These are phyloP conservation scores for Lasioglossum lativentre DNA, from an alignment of 2,888 invertebrate species.

Conservation along the genomic window DNA sequence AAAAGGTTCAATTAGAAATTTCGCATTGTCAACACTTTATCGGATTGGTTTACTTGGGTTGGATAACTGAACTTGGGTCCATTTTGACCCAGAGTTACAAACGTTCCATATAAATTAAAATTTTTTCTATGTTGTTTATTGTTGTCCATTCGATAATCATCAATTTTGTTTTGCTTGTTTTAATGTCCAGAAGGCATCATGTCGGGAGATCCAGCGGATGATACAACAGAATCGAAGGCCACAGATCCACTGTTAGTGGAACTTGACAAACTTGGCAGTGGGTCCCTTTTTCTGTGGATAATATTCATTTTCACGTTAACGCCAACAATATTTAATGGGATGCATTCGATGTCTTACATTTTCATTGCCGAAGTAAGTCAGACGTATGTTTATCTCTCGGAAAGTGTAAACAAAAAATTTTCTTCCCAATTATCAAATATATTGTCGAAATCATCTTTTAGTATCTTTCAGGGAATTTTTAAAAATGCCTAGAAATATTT, in stretches of 20 bases:
- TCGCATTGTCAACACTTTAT: too few relatives aligned
- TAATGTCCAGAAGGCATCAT: constrained; percentile 25
- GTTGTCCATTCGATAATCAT: neutral
- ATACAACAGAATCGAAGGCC: constrained; percentile 10
- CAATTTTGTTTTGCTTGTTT: neutral
- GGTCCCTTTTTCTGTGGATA: constrained; percentile 80
- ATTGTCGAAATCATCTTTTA: neutral
- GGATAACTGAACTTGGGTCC: neutral
- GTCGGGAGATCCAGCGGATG: neutral
- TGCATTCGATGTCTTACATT: constrained; percentile 86
- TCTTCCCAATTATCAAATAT: neutral
- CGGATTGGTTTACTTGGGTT: too few relatives aligned
- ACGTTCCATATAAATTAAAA: neutral
- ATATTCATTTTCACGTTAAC: constrained; percentile 85
- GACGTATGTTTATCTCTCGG: too few relatives aligned
- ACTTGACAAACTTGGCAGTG: constrained; percentile 75
- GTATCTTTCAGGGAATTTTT: neutral
- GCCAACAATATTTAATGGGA: constrained; percentile 86
- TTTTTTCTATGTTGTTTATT: neutral
- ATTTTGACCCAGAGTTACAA: neutral
- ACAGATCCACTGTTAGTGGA: constrained; percentile 68
- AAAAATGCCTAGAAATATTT: neutral
- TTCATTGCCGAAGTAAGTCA: constrained; percentile 85
- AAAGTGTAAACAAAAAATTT: neutral
- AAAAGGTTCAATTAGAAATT: neutral